Base-by-base conservation (phyloP, 53 echinoderm and acorn worm genomes). In the Echinometra lucunter region DNA sequence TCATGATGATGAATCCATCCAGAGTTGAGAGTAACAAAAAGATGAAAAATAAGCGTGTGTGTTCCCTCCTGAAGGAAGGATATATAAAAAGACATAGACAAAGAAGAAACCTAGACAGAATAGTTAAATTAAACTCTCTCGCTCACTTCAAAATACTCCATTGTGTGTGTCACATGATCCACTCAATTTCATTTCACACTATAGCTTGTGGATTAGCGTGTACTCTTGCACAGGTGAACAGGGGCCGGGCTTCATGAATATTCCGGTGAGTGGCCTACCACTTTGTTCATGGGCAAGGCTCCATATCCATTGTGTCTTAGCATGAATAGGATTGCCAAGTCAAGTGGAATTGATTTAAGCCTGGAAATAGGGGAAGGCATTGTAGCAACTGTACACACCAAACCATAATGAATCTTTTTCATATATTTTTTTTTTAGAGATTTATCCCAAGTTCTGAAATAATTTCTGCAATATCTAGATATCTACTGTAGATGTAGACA, bases 91-190 rank as follows among this genome's bases (percentile, higher is more conserved):
- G 69, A 12, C 30, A 32, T 30, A 69, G 12, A 69, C 69, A 40
- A 38, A 78, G 19, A 42, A 38, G 21, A 78, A 78, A 19, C 42
- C 2, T 42, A 78, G 78, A 21, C 19, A 42, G 21, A 40, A 42
- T 1, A 21, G 40, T 42, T 40, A 12, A 40, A 35, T 42, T 40
- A 15, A 78, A 78, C 42, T 78, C 3, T 19, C 19, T 78, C 5
- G 4, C 35, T 78, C 42, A 19, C 19, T 38, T 40, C 19, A 19
- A 35, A 2, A 42, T 78, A 78, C 42, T 78, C 78, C 19, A 19
- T 78, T 78, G 78, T 78, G 40, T 37, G 42, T 21, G 44, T 81
- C 38, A 81, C 81, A 42, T 81, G 44, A 81, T 81, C 44, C 40
- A 38, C 81, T 44, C 7, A 81, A 81, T 81, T 81, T 44, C 81